These are phyloP conservation scores for Therioaphis trifolii DNA, from an alignment of 2,888 invertebrate species.

Conservation along the genomic window DNA sequence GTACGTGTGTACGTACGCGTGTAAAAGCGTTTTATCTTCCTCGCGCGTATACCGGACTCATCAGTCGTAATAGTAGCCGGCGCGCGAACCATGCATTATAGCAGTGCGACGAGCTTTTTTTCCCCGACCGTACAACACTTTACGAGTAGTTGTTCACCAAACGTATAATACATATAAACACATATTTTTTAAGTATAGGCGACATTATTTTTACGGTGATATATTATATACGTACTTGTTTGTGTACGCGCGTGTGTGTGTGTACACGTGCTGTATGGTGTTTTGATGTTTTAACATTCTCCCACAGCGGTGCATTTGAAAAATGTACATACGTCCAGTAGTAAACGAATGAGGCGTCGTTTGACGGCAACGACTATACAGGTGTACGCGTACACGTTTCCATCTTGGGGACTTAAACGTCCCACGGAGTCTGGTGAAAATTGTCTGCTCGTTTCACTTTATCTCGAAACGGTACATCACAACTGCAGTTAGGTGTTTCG, in stretches of 20 bases:
- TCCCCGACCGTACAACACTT: neutral
- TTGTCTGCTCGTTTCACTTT: neutral
- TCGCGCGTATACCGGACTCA: neutral
- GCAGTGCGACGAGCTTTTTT: conserved; percentile 10
- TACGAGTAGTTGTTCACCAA: neutral
- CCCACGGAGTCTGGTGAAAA: neutral
- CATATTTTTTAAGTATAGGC: neutral
- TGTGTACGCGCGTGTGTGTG: no score
- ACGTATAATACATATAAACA: neutral
- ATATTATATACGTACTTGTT: neutral
- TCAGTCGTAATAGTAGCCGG: neutral
- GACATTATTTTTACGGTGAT: neutral
- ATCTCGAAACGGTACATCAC: neutral
- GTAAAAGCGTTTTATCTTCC: neutral
- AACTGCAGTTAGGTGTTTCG: no score
- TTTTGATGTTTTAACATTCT: conserved; percentile 26
- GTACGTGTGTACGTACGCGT: no score
- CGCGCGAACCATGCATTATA: no score
- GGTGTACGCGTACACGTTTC: no score
- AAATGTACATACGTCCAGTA: neutral
- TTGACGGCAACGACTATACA: conserved; percentile 33
- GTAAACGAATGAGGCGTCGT: conserved; percentile 14
- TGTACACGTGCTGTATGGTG: neutral
- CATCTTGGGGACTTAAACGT: neutral
- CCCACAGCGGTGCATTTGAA: neutral